Percentiles rank a stretch among this genome's conserved stretches.
These are phyloP conservation scores for Pangasius mekongensis DNA, from an alignment of 2,797 vertebrate genomes.

Conservation along the genomic window DNA sequence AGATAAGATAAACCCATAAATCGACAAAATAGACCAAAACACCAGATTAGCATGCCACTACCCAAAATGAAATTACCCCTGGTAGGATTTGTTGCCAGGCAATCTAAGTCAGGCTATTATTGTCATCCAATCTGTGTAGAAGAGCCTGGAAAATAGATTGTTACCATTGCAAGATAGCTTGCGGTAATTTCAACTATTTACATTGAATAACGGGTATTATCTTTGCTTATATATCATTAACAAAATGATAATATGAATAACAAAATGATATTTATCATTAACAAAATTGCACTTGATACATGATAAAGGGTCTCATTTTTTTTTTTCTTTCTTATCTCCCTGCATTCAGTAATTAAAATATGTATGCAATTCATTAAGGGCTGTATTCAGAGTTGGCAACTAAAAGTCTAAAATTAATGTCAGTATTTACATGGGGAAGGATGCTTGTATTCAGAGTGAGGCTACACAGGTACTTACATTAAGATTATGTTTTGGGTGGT, in stretches of 20 bases:
- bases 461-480: background rate
- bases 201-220: background rate
- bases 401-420: background rate
- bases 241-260: too few relatives aligned
- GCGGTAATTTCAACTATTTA: background rate
- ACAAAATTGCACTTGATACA: background rate
- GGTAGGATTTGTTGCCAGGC: background rate
- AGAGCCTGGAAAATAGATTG: background rate
- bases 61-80: background rate
- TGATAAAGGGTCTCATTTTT: background rate
- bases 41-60: background rate
- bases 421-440: background rate
- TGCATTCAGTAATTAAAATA: background rate
- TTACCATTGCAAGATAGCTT: background rate
- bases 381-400: background rate
- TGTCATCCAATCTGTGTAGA: background rate
- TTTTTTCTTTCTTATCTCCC: background rate
- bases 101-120: background rate
- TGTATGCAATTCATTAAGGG: background rate
- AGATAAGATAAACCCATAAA: background rate
- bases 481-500: background rate
- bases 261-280: background rate
- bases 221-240: background rate
- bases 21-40: background rate
- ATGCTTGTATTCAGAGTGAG: background rate